Evolutionary conservation across 2,888 invertebrate species (phyloP).

Genomic region (Ferrisia virgata): DNA sequence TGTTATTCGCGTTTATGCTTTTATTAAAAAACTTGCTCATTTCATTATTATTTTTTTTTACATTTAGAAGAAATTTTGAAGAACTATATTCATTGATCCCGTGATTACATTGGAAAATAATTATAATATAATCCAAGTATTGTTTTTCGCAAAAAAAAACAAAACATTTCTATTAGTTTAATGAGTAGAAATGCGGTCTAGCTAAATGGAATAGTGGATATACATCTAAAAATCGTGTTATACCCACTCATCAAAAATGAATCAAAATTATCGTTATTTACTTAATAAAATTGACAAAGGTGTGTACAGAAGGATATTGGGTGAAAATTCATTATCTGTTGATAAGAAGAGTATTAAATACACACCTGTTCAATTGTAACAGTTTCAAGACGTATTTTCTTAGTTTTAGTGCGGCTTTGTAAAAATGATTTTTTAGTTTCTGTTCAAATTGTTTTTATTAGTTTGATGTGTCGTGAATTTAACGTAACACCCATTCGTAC

Average conservation of each 20-base stretch:
- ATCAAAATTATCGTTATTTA: constrained; percentile 21
- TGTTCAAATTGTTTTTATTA: not conserved
- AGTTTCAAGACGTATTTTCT: not conserved
- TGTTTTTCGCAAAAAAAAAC: too few species aligned
- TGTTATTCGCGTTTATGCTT: not conserved
- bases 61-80: too few species aligned
- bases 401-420: not conserved
- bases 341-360: constrained; percentile 12
- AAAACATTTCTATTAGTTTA: too few species aligned
- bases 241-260: not conserved
- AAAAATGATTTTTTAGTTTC: not conserved
- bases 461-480: not conserved
- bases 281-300: constrained; percentile 10
- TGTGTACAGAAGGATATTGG: constrained; percentile 1
- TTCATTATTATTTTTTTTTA: not conserved
- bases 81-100: too few species aligned
- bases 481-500: not conserved
- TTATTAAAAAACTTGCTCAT: not conserved
- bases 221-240: not conserved
- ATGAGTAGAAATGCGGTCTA: not conserved
- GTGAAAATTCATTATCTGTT: constrained; percentile 30
- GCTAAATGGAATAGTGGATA: not conserved
- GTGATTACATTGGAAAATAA: too few species aligned
- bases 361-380: not conserved
- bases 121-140: too few species aligned